Conservation (phyloP, 30 jellyfish, hydroid and myxozoan species). For the Cassiopea xamachana region DNA sequence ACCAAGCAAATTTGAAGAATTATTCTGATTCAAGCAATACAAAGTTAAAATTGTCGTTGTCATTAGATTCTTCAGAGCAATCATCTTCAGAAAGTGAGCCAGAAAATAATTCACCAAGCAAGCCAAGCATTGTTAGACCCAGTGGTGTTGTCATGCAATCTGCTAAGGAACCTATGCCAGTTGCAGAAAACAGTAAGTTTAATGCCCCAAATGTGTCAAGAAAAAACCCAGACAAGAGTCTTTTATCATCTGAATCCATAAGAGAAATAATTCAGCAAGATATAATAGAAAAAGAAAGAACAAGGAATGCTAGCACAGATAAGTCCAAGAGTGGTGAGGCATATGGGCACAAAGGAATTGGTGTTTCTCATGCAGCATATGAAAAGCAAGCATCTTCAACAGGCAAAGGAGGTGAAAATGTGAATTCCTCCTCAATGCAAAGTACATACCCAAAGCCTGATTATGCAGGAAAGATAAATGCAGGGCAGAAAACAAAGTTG, state of each 20-base stretch:
- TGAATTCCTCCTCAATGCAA: slow-evolving; percentile 41
- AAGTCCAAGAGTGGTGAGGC: neutral
- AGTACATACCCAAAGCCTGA: neutral
- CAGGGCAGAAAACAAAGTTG: neutral
- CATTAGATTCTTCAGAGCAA: neutral
- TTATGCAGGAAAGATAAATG: neutral
- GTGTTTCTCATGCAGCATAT: neutral
- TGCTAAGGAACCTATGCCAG: neutral
- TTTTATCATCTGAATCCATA: slow-evolving; percentile 25
- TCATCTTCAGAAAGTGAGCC: neutral
- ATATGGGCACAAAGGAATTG: neutral
- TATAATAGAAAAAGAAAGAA: slow-evolving; percentile 11
- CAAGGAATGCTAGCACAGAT: neutral
- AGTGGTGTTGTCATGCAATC: neutral
- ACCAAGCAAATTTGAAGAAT: neutral
- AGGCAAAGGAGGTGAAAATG: neutral
- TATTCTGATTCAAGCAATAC: neutral
- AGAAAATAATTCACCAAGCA: neutral
- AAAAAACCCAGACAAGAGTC: slow-evolving; percentile 1
- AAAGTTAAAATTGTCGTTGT: neutral
- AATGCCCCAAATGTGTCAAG: neutral
- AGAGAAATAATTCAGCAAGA: slow-evolving; percentile 30
- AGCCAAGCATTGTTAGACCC: neutral
- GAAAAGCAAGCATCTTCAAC: neutral
- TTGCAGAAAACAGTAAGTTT: neutral